Base-by-base conservation (phyloP, 2,888 invertebrate species). In the Isoperla grammatica region DNA sequence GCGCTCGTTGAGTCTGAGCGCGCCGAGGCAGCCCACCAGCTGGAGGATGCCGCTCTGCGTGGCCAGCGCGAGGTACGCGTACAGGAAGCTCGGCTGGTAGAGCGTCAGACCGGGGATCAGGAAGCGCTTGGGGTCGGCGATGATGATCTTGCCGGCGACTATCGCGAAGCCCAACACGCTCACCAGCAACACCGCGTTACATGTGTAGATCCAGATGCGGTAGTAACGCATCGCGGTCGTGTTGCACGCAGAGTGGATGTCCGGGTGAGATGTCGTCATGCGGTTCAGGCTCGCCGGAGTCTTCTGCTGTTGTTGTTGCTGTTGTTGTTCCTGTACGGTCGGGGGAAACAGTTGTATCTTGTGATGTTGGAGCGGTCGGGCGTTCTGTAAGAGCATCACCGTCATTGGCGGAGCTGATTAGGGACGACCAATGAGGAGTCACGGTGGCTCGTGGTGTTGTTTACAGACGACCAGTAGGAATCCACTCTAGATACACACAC, bases 121-220 rank as follows among this genome's bases (percentile, higher is more conserved):
- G 65, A 83, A 65, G 23, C 74, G 68, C 59, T 73, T 70, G 42
- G 70, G 69, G 65, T 76, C 75, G 40, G 68, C 69, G 54, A 70
- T 71, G 37, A 76, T 68, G 63, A 75, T 71, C 66, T 73, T 73
- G 43, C 73, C 84, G 67, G 88, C 88, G 67, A 88, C 87, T 67
- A 86, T 85, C 71, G 86, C 83, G 74, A 90, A 89, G 63, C 88
- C 87, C 67, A 90, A 78, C 72, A 90, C 88, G 73, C 88, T 88
- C 70, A 89, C 84, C 76, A 91, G 80, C 75, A 92, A 81, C 71
- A 89, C 90, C 77, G 88, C 86, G 81, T 91, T 91, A 85, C 90
- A 91, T 75, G 90, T 88, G 82, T 91, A 91, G 75, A 92, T 91
- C 91, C 91, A 91, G 76, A 91, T 85, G 78, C 90, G 87, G 78